Base-by-base conservation (phyloP, 2,888 invertebrate genomes). In the Choreutis nemorana region DNA sequence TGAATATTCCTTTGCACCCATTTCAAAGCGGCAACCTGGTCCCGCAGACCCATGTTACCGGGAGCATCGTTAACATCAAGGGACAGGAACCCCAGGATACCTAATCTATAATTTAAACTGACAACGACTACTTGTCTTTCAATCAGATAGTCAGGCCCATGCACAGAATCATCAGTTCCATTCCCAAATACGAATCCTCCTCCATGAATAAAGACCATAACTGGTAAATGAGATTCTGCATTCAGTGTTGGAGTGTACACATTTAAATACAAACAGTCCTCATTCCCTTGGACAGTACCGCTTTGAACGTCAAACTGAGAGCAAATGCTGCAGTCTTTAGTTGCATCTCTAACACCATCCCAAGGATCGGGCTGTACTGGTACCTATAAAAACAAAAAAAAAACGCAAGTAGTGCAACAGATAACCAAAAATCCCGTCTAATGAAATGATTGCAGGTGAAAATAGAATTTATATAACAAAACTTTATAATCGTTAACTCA, bases 211-310 rank as follows among this genome's bases (percentile, higher is more conserved):
- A 60, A 78, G 2, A 79, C 64, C 78, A 80, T 79, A 0, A 80
- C 78, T 2, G 80, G 73, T 4, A 63, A 36, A 3, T 40, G 38
- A 7, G 36, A 40, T 12, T 39, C 33, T 5, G 45, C 27, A 1
- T 64, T 61, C 36, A 82, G 44, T 34, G 53, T 67, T 1, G 86
- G 85, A 10, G 85, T 82, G 47, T 84, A 88, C 0, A 89, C 84
- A 51, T 89, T 89, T 12, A 89, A 53, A 42, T 83, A 86, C 4
- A 89, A 66, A 37, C 89, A 89, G 48, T 85, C 85, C 47, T 85
- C 84, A 39, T 72, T 67, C 11, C 84, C 84, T 24, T 79, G 61
- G 11, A 81, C 42, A 6, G 36, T 62, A n/a, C 73, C 66, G 45
- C 83, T 59, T 45, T 79, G 60, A 52, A 65, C 72, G 42, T 82